Base-by-base conservation (phyloP, 2,113 vertebrate genomes). In the Nesoenas mayeri region DNA sequence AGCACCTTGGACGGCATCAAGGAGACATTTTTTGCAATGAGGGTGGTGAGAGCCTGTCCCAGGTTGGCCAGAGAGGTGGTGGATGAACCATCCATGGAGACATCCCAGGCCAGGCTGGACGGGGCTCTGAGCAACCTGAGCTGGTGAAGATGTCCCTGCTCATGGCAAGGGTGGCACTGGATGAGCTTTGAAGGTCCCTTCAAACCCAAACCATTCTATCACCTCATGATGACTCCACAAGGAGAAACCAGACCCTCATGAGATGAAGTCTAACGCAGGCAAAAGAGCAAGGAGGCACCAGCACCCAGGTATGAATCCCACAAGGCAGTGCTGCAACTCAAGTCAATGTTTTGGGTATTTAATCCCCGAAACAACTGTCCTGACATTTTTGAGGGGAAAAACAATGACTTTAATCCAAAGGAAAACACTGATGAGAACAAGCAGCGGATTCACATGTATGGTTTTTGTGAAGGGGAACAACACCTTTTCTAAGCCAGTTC, bases 1-100 rank as follows among this genome's bases (percentile, higher is more conserved):
- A 2, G 7, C 31, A 70, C 21, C 54, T 60, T 0, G 0, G 7
- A 19, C 38, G 22, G 38, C 57, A 69, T 3, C 0, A 0, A 74
- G 34, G 14, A 85, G 58, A 75, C 50, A 20, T 19, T 47, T 19
- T 47, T 47, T 19, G 44, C 44, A 18, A 18, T 47, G 44, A 47
- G 44, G 18, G 44, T 47, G 44, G 44, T 47, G 44, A 47, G 44
- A 47, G 44, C 44, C 44, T 47, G 44, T 3, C 44, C 44, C 44
- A 47, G 44, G 44, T 47, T 47, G 44, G 5, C 17, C 44, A 47
- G 44, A 47, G 44, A 47, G 44, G 18, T 47, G 44, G 44, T 47
- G 44, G 44, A 47, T 47, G 44, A 19, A 19, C 44, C 44, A 47
- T 47, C 18, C 44, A 18, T 19, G 18, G 44, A 47, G 44, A 47